Evolutionary conservation across 1,140 invertebrate genomes (phyloP), one percentile per base, ranked within the genome.

Genomic region (Zelostemma sp.): DNA sequence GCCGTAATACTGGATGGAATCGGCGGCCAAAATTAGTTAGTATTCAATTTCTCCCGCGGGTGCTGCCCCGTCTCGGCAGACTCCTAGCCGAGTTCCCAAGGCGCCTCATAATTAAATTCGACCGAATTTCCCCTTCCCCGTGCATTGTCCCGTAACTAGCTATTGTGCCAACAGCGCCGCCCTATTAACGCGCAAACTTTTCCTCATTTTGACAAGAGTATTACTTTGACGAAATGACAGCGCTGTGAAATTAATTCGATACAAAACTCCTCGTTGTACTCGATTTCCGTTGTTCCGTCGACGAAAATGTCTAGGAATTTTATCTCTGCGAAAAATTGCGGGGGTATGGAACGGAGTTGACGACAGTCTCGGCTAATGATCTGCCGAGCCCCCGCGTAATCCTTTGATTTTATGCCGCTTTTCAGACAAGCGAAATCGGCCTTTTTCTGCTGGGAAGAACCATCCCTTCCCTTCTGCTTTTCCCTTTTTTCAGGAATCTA

Each of bases 61-160:
- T 74, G 64, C 67, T 65, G 59, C 59, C 60, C 61, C 50, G 64
- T 17, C 21, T 54, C 59, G 60, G 50, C 53, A 64, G 63, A 61
- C 61, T 68, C 68, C 55, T 58, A 66, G 68, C 64, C 61, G 73
- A 71, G 69, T 80, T 77, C 80, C 81, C 77, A 84, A 85, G 83
- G 78, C 81, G 78, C 69, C 78, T 84, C 83, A 81, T 85, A 85
- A 85, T 85, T 85, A 85, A 85, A 85, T 85, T 85, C 81, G 81
- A 66, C 80, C 81, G 78, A 84, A 85, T 84, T 84, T 75, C 75
- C 78, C 77, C 78, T 75, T 70, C 80, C 73, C 66, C 68, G 66
- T 41, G 75, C 75, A 84, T 83, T 84, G 81, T 85, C 75, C 81
- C 79, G 80, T 85, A 85, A 85, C 83, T 84, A 85, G 82, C 82